Evolutionary conservation across 2,888 invertebrate species (phyloP), one percentile per base, ranked within the genome.

Genomic region (Drosophila falleni): DNA sequence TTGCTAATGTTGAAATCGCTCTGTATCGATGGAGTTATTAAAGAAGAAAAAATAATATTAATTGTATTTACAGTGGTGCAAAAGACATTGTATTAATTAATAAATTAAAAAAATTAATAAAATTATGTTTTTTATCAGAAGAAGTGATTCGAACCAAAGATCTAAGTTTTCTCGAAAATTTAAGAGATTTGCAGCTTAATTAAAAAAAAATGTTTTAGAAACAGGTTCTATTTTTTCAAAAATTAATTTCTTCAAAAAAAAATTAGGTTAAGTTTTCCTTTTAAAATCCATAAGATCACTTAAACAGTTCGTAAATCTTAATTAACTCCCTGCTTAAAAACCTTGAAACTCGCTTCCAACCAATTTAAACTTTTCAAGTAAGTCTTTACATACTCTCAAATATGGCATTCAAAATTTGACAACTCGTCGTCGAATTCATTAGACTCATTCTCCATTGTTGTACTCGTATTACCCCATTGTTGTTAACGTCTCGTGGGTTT

Each of bases 361-460:
- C 49, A 55, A 37, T 26, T 33, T 33, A 16, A 44, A 50, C 62
- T 67, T 63, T 67, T 54, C 55, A 41, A 41, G 47, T 39, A 35
- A 35, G 11, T 33, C 39, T 58, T 37, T 31, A 60, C 16, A 39
- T 33, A 33, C 59, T 59, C 51, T 64, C 35, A 60, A 50, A 39
- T 46, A 23, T 33, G 68, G 47, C 61, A 70, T 65, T 56, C 49
- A 80, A 51, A 75, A 53, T 41, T 47, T 31, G 63, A 51, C 80
- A 74, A 63, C 29, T 29, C 29, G 53, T 68, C 50, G 59, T 65
- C 60, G 44, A 64, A 62, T 63, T 64, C 59, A 84, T 73, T 73
- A 74, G 70, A 44, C 23, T 42, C 46, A 42, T 54, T 42, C 56
- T 33, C 33, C 39, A 72, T 72, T 72, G 63, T 68, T 53, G 41